Evolutionary conservation across 30 jellyfish, hydroid and myxozoan species (phyloP), one percentile per base, ranked within the genome.

Genomic region (Haliclystus octoradiatus): DNA sequence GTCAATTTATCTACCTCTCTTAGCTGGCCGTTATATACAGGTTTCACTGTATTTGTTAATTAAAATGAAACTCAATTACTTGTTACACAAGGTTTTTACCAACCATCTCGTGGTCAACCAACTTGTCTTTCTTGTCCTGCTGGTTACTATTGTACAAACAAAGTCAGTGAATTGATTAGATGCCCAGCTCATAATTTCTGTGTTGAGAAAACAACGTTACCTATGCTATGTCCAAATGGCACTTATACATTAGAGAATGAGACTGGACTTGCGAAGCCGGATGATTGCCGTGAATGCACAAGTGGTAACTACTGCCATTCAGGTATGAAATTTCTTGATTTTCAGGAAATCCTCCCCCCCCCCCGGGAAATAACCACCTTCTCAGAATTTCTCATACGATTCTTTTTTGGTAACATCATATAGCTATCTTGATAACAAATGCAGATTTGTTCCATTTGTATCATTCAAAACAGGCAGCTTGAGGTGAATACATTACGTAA

Each of bases 211-310:
- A 91, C 95, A 66, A 81, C 81, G 25, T 67, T 66, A 33, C 99
- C 99, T 2, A 46, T 50, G 9, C 31, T 78, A 15, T 91, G 99
- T 52, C 99, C 99, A 19, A 91, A 91, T 91, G 99, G 99, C 49
- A 91, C 99, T 22, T 91, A 52, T 64, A 89, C 94, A 52, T 50
- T 26, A 24, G 95, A 77, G 50, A 82, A 77, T 61, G 95, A 77
- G 28, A 82, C 88, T 24, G 99, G 99, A 14, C 65, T 91, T 49
- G 84, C 78, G 50, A 62, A 77, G 14, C 62, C 95, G 2, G 84
- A 66, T 9, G 82, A 91, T 14, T 91, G 99, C 71, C 57, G 93
- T 32, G 93, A 83, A 32, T 91, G 99, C 51, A 69, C 71, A 26
- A 67, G 94, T 25, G 92, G 94, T 25, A 26, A 67, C 50, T 91